Conservation (phyloP, 2,113 vertebrate species). For the Megaleporinus macrocephalus region DNA sequence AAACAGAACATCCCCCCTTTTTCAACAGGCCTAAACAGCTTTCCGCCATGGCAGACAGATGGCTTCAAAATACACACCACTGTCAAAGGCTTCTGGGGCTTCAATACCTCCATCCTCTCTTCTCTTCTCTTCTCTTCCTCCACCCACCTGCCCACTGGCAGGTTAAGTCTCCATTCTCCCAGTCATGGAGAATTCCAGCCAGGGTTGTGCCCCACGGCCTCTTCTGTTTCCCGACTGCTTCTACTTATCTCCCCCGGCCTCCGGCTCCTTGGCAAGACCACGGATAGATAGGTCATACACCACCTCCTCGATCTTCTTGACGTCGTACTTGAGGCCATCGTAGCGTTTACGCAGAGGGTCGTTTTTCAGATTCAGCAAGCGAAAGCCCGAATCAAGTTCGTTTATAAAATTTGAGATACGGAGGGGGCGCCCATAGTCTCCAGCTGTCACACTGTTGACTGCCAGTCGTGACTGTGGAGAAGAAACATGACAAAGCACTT, state of each 20-base stretch:
- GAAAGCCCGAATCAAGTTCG: conserved; percentile 95
- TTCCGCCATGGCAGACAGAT: conserved; percentile 9
- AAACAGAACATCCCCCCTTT: conserved; percentile 32
- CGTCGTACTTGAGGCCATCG: conserved; percentile 96
- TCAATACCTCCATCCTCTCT: conserved; percentile 40
- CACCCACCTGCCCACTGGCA: conserved; percentile 37
- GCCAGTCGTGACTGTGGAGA: conserved; percentile 87
- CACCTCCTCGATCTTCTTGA: conserved; percentile 99
- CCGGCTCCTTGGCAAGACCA: conserved; percentile 87
- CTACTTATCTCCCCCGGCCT: conserved; percentile 78
- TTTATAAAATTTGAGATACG: conserved; percentile 97
- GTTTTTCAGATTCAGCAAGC: conserved; percentile 96
- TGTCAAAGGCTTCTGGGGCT: conserved; percentile 59
- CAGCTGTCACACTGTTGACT: conserved; percentile 96
- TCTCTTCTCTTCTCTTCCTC: conserved; percentile 34
- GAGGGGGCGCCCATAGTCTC: conserved; percentile 91
- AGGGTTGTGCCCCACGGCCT: conserved; percentile 43
- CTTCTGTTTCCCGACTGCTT: conserved; percentile 21
- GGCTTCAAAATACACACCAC: conserved; percentile 38
- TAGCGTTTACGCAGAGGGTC: conserved; percentile 97
- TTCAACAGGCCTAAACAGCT: conserved; percentile 5
- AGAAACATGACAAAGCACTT: neutral
- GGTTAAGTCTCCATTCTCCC: conserved; percentile 55
- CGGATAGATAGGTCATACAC: conserved; percentile 97
- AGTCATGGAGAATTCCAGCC: conserved; percentile 57